These are phyloP conservation scores for Kryptolebias ocellatus DNA, from an alignment of 2,797 vertebrate species.

Conservation along the genomic window DNA sequence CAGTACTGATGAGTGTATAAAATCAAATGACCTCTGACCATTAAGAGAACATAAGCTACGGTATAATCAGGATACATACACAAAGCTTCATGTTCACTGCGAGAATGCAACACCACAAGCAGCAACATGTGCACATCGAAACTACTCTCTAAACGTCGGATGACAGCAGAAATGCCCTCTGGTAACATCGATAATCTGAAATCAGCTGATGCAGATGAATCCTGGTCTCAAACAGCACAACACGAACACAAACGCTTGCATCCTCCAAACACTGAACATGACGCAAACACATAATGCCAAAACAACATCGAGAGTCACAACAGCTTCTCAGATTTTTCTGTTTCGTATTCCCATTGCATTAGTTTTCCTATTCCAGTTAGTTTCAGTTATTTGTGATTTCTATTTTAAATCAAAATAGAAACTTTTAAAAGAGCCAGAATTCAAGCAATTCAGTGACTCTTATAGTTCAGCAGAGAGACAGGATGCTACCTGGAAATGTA, in stretches of 20 bases:
- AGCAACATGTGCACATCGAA: conserved; percentile 34
- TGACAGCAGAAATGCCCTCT: conserved; percentile 2
- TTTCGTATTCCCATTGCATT: conserved; percentile 52
- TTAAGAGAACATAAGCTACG: conserved; percentile 20
- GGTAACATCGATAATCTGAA: conserved; percentile 18
- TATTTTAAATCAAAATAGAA: not conserved
- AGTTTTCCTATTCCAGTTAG: not conserved
- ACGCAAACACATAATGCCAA: conserved; percentile 10
- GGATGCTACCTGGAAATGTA: not conserved
- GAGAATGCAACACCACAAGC: conserved; percentile 47
- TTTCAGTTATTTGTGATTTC: not conserved
- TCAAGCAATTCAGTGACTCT: not conserved
- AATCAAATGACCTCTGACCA: conserved; percentile 52
- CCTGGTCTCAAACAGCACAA: conserved; percentile 31
- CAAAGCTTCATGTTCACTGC: conserved; percentile 18
- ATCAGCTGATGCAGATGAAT: conserved; percentile 40
- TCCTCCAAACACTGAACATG: conserved; percentile 23
- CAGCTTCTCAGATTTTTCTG: conserved; percentile 29
- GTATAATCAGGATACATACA: conserved; percentile 14
- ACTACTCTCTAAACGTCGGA: conserved; percentile 20
- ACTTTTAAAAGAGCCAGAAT: not conserved
- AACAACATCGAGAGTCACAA: conserved; percentile 18
- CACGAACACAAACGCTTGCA: conserved; percentile 53
- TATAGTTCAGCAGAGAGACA: not conserved
- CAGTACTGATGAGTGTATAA: conserved; percentile 12